Evolutionary conservation across 2,888 invertebrate species (phyloP), one percentile per base, ranked within the genome.

Genomic region (Stegophylla sp.): DNA sequence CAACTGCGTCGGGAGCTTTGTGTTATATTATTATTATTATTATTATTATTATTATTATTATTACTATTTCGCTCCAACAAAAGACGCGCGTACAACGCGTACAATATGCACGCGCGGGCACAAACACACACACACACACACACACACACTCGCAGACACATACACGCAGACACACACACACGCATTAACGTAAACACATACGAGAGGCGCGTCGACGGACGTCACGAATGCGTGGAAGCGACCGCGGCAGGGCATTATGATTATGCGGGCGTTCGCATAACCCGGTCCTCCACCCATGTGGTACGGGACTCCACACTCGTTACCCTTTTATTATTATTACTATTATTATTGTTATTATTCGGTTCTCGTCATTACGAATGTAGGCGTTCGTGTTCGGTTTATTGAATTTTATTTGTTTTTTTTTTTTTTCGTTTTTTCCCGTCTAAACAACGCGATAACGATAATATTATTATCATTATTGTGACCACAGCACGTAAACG

Each of bases 1-100:
- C 75, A 41, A 66, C 41, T 28, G 41, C 64, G n/a, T n/a, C 59
- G 53, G 75, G 75, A 76, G 75, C 75, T 76, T 76, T 76, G 74
- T 74, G 56, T 64, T 48, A 20, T 64, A 20, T 75, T 76, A 66
- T 76, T 53, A 53, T 53, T 51, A 51, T 51, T 51, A 51, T n/a
- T 43, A 20, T 28, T 64, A 20, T 75, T 75, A 64, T 75, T 51
- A 51, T 51, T 51, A 51, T 51, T 51, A 51, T n/a, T 43, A 34
- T 63, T 75, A 28, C 64, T 66, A 64, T 66, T 41, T 53, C 41
- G 53, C 51, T 23, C 43, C 34, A 53, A 76, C 66, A 76, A 76
- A 76, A 63, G 75, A 75, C 63, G 75, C 45, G 61, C 26, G 41
- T 28, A 43, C 61, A n/a, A 20, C 48, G 17, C 15, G 23, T 48